Evolutionary conservation across 1,140 invertebrate species (phyloP).

Genomic region (Solenopsis fugax): DNA sequence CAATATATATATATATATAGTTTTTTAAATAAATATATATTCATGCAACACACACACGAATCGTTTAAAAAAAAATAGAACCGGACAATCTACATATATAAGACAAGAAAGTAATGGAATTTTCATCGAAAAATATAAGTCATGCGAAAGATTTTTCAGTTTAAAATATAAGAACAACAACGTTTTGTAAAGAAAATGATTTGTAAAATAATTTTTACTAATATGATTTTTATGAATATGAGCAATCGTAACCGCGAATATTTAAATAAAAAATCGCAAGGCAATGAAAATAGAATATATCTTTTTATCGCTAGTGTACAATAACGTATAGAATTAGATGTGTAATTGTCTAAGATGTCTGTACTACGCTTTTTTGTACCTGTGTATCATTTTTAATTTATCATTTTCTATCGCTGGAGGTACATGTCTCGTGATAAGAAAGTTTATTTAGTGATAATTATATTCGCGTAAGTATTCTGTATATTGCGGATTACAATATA

Average conservation of each 20-base stretch:
- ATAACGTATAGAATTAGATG: conserved; percentile 15
- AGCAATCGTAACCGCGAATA: not conserved
- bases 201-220: conserved; percentile 35
- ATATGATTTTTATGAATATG: conserved; percentile 2
- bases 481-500: not conserved
- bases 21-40: not conserved
- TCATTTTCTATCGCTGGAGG: conserved; percentile 23
- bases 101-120: not conserved
- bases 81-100: conserved; percentile 29
- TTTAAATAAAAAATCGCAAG: conserved; percentile 22
- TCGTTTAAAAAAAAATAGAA: conserved; percentile 16
- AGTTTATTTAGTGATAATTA: not conserved
- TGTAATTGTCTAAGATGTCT: conserved; percentile 17
- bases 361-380: conserved; percentile 34
- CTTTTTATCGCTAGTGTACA: not conserved
- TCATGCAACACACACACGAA: not conserved
- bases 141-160: not conserved
- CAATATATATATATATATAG: not conserved
- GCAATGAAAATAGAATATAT: conserved; percentile 22
- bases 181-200: not conserved
- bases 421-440: conserved; percentile 1
- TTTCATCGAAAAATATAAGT: conserved; percentile 1
- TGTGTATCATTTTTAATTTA: conserved; percentile 37
- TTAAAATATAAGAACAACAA: conserved; percentile 1
- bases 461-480: conserved; percentile 3